phyloP scores from a whole-genome alignment of 2,888 invertebrate genomes.

The Drosophila rubida region DNA sequence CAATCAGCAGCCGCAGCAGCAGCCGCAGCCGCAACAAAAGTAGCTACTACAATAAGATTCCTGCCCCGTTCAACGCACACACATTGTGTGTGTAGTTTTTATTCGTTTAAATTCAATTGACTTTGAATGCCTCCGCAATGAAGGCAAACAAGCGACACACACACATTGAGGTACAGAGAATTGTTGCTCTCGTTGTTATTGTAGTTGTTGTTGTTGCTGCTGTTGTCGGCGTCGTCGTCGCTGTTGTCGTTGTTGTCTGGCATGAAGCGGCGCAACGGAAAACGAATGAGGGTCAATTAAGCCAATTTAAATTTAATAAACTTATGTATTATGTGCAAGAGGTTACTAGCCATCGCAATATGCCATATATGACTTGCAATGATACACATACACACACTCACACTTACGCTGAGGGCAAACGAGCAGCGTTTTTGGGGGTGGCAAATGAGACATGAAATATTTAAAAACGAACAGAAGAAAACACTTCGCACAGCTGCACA shows the following conservation, averaged over 20 bases:
- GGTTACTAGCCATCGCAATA: conserved; percentile 75
- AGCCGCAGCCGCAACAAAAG: conserved; percentile 39
- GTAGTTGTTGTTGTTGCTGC: conserved; percentile 17
- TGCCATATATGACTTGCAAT: conserved; percentile 67
- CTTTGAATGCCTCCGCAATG: conserved; percentile 76
- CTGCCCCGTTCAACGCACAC: conserved; percentile 21
- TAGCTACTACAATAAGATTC: conserved; percentile 46
- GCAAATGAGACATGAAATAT: conserved; percentile 39
- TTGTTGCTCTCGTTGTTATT: conserved; percentile 27
- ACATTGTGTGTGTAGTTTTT: conserved; percentile 69
- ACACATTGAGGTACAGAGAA: conserved; percentile 28
- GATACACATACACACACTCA: conserved; percentile 46
- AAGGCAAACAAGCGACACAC: conserved; percentile 63
- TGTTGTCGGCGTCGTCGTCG: conserved; percentile 39
- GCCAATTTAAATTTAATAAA: conserved; percentile 86
- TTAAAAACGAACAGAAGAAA: conserved; percentile 28
- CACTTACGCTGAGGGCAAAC: neutral
- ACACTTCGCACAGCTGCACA: conserved; percentile 41
- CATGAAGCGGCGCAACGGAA: conserved; percentile 68
- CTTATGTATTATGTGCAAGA: conserved; percentile 84
- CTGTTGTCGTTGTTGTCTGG: conserved; percentile 49
- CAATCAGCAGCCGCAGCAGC: conserved; percentile 60
- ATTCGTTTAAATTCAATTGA: conserved; percentile 79
- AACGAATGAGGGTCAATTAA: conserved; percentile 85
- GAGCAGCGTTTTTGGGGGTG: conserved; percentile 53